Evolutionary conservation across 2,888 invertebrate genomes (phyloP), one percentile per base, ranked within the genome.

Genomic region (Agelastica alni): DNA sequence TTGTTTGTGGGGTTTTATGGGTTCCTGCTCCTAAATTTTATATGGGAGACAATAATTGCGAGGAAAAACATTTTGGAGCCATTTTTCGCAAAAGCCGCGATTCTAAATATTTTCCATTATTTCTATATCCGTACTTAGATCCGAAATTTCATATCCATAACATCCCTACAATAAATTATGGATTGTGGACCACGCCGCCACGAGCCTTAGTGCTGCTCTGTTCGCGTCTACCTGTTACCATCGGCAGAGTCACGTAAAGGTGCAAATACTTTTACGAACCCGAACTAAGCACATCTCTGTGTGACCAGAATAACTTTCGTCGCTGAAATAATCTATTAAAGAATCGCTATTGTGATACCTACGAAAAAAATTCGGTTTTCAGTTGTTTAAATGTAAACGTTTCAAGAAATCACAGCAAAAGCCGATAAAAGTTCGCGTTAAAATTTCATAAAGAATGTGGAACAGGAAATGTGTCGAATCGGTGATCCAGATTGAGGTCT

Each of bases 231-330:
- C 53, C 42, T 46, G 31, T 52, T 53, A 51, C 37, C 26, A 17
- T 48, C 48, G 42, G 42, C 4, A 53, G 28, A 59, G 56, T 56
- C 54, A 57, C 56, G 56, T 48, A 55, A 36, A 52, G 46, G 49
- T 52, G 54, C 54, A 46, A 59, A 56, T 51, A 47, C 36, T 43
- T 22, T 36, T 39, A 45, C 32, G 46, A 45, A 53, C 22, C 34
- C 28, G 39, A 42, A 48, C n/a, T n/a, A n/a, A n/a, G n/a, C 39
- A 26, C 26, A 45, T 17, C 41, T 39, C 4, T n/a, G 43, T 42
- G 47, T 56, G 56, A 56, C 47, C 18, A 18, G 51, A 46, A 56
- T 46, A 56, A 51, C 47, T 55, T 55, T 55, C 55, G 18, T 55
- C 28, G 18, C 42, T 22, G 41, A 51, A 45, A 46, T 41, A 31